These are phyloP conservation scores for Drosophila leonis DNA, from an alignment of 2,888 invertebrate species.

Conservation along the genomic window DNA sequence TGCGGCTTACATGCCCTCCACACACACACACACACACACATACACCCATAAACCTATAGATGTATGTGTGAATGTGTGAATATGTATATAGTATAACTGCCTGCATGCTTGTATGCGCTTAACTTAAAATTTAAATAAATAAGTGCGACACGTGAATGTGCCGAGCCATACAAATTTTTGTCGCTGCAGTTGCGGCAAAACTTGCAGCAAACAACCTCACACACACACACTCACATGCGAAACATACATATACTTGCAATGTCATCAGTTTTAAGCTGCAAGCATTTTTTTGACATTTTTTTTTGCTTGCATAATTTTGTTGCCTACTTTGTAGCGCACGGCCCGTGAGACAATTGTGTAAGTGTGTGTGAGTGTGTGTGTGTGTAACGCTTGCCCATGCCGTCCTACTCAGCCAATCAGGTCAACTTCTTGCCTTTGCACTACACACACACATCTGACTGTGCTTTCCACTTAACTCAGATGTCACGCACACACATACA, in stretches of 20 bases:
- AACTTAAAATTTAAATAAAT: slow-evolving; percentile 74
- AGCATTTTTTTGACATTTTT: slow-evolving; percentile 15
- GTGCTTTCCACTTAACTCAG: slow-evolving; percentile 21
- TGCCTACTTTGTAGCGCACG: slow-evolving; percentile 45
- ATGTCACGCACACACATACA: slow-evolving; percentile 14
- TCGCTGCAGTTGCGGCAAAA: slow-evolving; percentile 49
- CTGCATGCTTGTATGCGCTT: slow-evolving; percentile 19
- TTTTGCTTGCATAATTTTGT: slow-evolving; percentile 49
- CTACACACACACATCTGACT: slow-evolving; percentile 14
- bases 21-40: slow-evolving; percentile 5
- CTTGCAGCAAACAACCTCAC: slow-evolving; percentile 46
- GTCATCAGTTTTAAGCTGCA: slow-evolving; percentile 42
- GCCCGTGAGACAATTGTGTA: slow-evolving; percentile 24
- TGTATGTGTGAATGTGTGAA: too few species aligned
- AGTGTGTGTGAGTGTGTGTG: slow-evolving; percentile 1
- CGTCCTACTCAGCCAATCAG: slow-evolving; percentile 39
- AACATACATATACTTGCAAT: slow-evolving; percentile 20
- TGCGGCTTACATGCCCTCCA: slow-evolving; percentile 15
- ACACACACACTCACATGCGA: neutral
- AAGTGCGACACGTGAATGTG: slow-evolving; percentile 48
- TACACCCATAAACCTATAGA: too few species aligned
- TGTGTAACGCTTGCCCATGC: neutral
- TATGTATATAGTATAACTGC: neutral
- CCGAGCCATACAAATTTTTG: slow-evolving; percentile 36
- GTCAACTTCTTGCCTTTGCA: slow-evolving; percentile 44